A percentile compares a stretch with the other conserved stretches of the same genome.
These are phyloP conservation scores for Drosophila nikananu DNA, from an alignment of 1,140 invertebrate genomes.

Conservation along the genomic window DNA sequence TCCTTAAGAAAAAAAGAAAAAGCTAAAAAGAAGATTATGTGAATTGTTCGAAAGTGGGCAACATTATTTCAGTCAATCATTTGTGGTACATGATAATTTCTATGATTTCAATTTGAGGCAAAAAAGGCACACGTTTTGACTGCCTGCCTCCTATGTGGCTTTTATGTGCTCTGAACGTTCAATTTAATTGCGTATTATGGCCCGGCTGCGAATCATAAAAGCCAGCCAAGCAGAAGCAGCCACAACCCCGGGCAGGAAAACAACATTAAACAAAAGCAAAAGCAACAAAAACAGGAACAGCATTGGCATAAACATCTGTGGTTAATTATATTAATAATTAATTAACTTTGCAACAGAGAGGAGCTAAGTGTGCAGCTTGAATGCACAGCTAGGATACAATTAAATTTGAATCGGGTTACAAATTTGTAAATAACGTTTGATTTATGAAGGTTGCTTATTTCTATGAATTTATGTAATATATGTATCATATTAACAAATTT, in stretches of 20 bases:
- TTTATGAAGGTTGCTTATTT: not conserved
- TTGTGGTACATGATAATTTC: conserved; percentile 47
- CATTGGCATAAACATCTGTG: conserved; percentile 51
- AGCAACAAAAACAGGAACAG: conserved; percentile 1
- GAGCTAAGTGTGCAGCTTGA: not conserved
- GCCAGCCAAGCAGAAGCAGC: conserved; percentile 21
- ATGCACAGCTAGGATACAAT: too few relatives aligned
- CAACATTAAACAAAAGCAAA: not conserved
- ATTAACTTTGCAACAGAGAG: not conserved
- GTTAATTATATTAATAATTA: conserved; percentile 65
- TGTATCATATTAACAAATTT: not conserved
- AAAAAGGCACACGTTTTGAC: not conserved
- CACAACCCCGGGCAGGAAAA: conserved; percentile 3
- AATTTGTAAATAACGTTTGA: too few relatives aligned
- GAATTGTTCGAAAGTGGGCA: not conserved
- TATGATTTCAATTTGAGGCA: conserved; percentile 61
- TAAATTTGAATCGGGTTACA: not conserved
- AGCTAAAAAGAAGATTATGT: too few relatives aligned
- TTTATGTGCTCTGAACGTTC: conserved; percentile 56
- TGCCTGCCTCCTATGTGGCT: conserved; percentile 53
- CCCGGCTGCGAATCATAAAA: conserved; percentile 47
- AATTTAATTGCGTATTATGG: conserved; percentile 75
- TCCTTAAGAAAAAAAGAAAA: too few relatives aligned
- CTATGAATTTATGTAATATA: not conserved
- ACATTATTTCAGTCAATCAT: conserved; percentile 16